Conservation (phyloP, 2,113 vertebrate genomes). For the Saimiri boliviensis region DNA sequence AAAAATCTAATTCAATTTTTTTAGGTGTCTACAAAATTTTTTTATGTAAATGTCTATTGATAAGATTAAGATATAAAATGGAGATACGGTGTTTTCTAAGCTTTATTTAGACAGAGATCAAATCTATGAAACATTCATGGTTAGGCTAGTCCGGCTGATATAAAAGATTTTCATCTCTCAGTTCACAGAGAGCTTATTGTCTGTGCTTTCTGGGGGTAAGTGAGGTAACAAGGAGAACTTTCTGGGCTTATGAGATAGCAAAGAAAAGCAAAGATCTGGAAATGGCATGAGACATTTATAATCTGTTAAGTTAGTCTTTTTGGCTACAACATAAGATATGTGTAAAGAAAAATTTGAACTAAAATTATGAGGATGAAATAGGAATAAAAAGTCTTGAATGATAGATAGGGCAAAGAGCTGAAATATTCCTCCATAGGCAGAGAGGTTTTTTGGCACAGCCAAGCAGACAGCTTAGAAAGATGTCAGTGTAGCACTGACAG, state of each 20-base stretch:
- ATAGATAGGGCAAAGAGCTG: neutral
- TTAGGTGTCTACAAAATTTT: neutral
- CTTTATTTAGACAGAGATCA: neutral
- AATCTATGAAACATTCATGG: neutral
- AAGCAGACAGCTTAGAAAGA: no score
- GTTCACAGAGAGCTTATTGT: neutral
- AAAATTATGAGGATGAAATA: neutral
- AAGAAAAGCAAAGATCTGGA: neutral
- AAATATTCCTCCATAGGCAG: neutral
- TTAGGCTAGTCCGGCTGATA: neutral
- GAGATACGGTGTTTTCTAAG: neutral
- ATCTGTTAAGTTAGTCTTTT: neutral
- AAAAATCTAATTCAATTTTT: neutral
- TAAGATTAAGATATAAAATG: neutral
- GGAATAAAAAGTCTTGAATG: neutral
- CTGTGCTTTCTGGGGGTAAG: neutral
- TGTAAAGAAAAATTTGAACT: neutral
- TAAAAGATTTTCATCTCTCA: rapidly evolving
- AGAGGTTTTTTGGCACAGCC: neutral
- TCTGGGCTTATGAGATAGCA: neutral
- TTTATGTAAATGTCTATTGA: neutral
- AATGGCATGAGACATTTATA: neutral
- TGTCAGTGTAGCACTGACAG: no score
- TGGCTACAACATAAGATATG: neutral
- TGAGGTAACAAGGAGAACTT: neutral